Base-by-base conservation (phyloP, 2,113 vertebrate species). In the Ivindomyrus marchei region DNA sequence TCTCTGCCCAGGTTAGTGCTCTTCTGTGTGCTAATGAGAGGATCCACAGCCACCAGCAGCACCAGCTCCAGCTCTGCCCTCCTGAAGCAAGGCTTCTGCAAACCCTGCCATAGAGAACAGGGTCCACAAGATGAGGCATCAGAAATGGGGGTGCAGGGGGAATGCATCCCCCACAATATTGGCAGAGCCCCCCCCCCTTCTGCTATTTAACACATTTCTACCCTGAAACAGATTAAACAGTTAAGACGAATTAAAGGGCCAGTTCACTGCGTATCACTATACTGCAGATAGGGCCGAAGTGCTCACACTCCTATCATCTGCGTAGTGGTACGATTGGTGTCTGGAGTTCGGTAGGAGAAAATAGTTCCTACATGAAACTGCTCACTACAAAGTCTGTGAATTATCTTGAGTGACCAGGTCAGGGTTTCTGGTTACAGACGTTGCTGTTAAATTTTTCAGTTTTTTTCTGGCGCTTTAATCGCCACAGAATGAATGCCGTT, bases 1-100 rank as follows among this genome's bases (percentile, higher is more conserved):
- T 93, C 93, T 93, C 83, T 94, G 8, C 49, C 53, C 56, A 36
- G 53, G 19, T 74, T 90, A 36, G 89, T 92, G 90, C 49, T 92
- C 91, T 85, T 96, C 91, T 96, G 95, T 31, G 93, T 88, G n/a
- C 94, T 95, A 49, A 96, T 77, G 85, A 98, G 42, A 31, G 91
- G 93, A 77, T 95, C 96, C 90, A 96, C 93, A 13, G 96, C 90
- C 8, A 94, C 50, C 47, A 99, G 95, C 92, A 99, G 94, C 39
- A 90, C 93, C 47, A 99, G 94, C 90, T 99, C 97, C 91, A 93
- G 91, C 94, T 96, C 95, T 88, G 95, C 95, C 92, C 94, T 97
- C 93, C 95, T 97, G 92, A 95, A 96, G 4, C n/a, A 50, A 46
- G 90, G 92, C 9, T 94, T 95, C 88, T 96, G 93, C 89, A 97